Percentiles rank a stretch among this genome's conserved stretches.
Evolutionary conservation across 53 echinoderm and acorn worm genomes (phyloP).

Genomic region (Paracentrotus lividus): DNA sequence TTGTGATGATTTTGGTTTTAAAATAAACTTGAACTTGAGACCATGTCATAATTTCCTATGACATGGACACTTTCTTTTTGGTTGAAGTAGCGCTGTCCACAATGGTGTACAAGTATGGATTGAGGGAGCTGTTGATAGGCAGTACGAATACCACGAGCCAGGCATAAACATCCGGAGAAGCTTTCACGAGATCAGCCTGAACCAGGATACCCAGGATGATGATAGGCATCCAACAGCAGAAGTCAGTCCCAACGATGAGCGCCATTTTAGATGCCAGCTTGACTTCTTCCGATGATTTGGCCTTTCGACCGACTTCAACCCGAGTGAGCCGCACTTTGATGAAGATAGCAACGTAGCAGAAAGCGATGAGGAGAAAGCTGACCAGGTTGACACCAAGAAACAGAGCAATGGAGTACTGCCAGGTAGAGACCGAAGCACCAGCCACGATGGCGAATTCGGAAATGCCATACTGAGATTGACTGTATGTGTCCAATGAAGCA

Average conservation of each 20-base stretch:
- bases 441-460: conserved; percentile 2
- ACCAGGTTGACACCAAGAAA: conserved; percentile 38
- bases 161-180: neutral
- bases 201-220: conserved; percentile 1
- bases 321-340: neutral
- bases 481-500: conserved; percentile 21
- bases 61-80: too few species aligned
- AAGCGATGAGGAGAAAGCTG: neutral
- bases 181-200: neutral
- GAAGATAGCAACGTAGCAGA: conserved; percentile 32
- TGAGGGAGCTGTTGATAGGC: neutral
- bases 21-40: too few species aligned
- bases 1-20: too few species aligned
- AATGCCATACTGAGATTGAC: conserved; percentile 26
- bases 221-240: conserved; percentile 32
- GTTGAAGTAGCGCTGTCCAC: neutral
- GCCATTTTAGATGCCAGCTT: neutral
- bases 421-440: neutral
- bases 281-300: conserved; percentile 19
- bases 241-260: neutral
- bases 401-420: conserved; percentile 32
- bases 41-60: too few species aligned
- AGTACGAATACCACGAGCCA: conserved; percentile 18
- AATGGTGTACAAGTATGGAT: neutral
- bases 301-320: neutral